Percentiles rank a stretch among this genome's conserved stretches.
Evolutionary conservation across 2,888 invertebrate genomes (phyloP).

Genomic region (Drosophila atripex): DNA sequence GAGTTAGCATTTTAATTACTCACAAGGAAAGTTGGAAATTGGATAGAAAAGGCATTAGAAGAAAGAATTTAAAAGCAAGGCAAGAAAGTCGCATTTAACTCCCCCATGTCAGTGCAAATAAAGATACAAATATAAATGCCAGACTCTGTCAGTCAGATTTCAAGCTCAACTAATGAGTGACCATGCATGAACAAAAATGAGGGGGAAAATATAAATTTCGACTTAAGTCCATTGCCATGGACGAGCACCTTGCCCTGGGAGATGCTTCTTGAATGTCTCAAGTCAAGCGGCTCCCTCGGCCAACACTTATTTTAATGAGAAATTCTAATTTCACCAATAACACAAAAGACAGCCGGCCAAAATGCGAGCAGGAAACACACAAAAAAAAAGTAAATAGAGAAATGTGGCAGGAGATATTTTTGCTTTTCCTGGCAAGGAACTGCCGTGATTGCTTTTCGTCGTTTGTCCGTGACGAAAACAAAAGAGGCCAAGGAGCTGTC

Average conservation of each 20-base stretch:
- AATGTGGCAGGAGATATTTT: slow-evolving; percentile 57
- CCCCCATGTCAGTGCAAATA: slow-evolving; percentile 24
- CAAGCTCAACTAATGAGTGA: slow-evolving; percentile 74
- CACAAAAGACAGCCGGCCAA: slow-evolving; percentile 59
- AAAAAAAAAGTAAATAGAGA: slow-evolving; percentile 24
- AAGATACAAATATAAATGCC: slow-evolving; percentile 48
- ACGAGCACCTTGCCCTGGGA: slow-evolving; percentile 71
- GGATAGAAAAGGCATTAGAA: slow-evolving; percentile 66
- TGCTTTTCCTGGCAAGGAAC: slow-evolving; percentile 35
- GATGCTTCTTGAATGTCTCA: slow-evolving; percentile 58
- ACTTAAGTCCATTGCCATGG: slow-evolving; percentile 74
- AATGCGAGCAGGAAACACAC: slow-evolving; percentile 53
- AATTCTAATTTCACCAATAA: slow-evolving; percentile 80
- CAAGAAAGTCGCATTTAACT: slow-evolving; percentile 2
- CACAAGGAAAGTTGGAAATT: slow-evolving; percentile 38
- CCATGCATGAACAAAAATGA: slow-evolving; percentile 47
- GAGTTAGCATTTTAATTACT: slow-evolving; percentile 71
- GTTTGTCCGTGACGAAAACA: slow-evolving; percentile 78
- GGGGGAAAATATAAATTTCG: slow-evolving; percentile 33
- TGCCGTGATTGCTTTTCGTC: slow-evolving; percentile 72
- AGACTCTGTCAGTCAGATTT: slow-evolving; percentile 51
- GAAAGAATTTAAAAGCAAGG: slow-evolving; percentile 41
- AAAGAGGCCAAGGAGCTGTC: slow-evolving; percentile 44
- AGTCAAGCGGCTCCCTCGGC: slow-evolving; percentile 71
- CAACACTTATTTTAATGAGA: slow-evolving; percentile 79